phyloP scores from a whole-genome alignment of 2,797 vertebrate genomes.

The Neopelma chrysocephalum region DNA sequence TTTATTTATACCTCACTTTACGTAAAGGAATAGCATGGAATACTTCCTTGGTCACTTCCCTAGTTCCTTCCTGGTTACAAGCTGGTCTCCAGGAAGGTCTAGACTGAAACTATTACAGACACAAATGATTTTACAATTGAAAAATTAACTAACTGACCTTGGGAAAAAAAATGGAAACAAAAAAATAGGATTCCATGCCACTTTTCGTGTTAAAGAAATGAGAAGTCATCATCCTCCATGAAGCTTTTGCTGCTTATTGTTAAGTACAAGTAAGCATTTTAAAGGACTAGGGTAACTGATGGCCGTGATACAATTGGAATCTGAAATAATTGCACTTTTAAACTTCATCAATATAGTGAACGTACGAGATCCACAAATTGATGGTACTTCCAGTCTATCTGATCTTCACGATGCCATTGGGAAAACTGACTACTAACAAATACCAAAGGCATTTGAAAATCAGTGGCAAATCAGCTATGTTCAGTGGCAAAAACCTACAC shows the following conservation, averaged over 20 bases:
- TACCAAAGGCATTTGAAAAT: background rate
- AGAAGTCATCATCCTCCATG: background rate
- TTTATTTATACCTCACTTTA: no score
- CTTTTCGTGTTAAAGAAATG: background rate
- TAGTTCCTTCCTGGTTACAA: no score
- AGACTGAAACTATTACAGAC: background rate
- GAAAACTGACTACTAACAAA: background rate
- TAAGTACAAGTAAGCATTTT: background rate
- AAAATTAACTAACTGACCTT: background rate
- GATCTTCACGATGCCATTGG: background rate
- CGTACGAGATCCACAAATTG: background rate
- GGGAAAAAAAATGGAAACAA: accelerated
- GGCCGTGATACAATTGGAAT: background rate
- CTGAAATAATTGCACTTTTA: background rate
- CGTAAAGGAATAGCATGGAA: no score
- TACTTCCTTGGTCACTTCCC: no score
- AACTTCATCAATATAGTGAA: background rate
- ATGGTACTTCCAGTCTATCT: background rate
- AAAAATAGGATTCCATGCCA: background rate
- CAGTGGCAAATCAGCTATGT: background rate
- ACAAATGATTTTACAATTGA: background rate
- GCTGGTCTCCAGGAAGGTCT: no score
- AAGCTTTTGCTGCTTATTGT: background rate
- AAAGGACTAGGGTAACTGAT: background rate
- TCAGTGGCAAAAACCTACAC: background rate